Evolutionary conservation across 2,888 invertebrate genomes (phyloP).

Genomic region (Protula sp.): DNA sequence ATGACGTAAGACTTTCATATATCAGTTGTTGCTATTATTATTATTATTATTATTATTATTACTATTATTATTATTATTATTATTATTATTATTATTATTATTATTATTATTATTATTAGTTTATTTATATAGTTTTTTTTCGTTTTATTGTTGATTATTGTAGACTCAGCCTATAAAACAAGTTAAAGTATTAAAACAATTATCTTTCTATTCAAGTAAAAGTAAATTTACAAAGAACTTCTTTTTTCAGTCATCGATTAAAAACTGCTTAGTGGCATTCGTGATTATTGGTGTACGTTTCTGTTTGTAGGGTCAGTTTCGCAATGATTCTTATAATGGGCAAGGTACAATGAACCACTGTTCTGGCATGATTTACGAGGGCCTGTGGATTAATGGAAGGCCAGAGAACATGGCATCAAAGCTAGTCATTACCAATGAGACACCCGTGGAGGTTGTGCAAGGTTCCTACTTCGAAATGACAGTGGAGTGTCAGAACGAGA

Average conservation of each 20-base stretch:
- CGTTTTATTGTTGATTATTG: too few species aligned
- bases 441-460: constrained; percentile 30
- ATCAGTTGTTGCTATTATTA: too few species aligned
- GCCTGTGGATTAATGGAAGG: constrained; percentile 43
- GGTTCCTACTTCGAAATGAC: constrained; percentile 36
- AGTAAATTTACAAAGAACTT: too few species aligned
- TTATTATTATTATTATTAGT: too few species aligned
- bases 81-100: too few species aligned
- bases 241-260: neutral
- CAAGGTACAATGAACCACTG: constrained; percentile 42
- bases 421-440: constrained; percentile 29
- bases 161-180: too few species aligned
- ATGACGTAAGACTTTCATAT: constrained; percentile 37
- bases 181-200: too few species aligned
- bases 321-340: constrained; percentile 44
- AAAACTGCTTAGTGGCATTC: neutral
- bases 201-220: too few species aligned
- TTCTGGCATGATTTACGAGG: constrained; percentile 46
- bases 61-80: too few species aligned
- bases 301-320: constrained; percentile 45
- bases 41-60: too few species aligned
- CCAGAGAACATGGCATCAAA: constrained; percentile 39
- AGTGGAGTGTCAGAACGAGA: constrained; percentile 38
- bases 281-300: neutral
- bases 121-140: too few species aligned